A percentile compares a stretch with the other conserved stretches of the same genome.
Conservation (phyloP, 2,797 vertebrate genomes). For the Liasis olivaceus region DNA sequence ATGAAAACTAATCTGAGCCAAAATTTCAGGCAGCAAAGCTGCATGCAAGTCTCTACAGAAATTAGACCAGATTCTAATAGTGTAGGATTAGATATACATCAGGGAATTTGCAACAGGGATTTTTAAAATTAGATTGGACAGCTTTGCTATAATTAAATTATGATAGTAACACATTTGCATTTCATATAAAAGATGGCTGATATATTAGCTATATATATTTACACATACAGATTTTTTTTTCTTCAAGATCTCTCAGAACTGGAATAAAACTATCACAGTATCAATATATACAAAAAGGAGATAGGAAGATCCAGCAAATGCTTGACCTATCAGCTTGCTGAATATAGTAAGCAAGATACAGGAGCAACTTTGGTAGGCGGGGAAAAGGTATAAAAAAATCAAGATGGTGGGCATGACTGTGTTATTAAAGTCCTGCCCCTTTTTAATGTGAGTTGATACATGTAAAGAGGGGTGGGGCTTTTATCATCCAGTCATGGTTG, state of each 20-base stretch:
- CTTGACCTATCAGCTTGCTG: background rate
- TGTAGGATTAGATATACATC: background rate
- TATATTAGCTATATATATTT: background rate
- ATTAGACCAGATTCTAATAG: background rate
- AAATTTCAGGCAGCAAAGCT: background rate
- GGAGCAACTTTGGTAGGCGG: background rate
- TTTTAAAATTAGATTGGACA: background rate
- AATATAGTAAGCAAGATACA: background rate
- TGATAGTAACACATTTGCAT: background rate
- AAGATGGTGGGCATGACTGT: background rate
- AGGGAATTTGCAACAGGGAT: background rate
- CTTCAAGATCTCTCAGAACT: background rate
- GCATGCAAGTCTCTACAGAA: background rate
- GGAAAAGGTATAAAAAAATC: background rate
- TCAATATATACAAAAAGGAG: background rate
- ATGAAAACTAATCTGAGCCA: background rate
- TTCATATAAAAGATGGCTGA: background rate
- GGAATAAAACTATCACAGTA: background rate
- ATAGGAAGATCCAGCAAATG: too few relatives aligned
- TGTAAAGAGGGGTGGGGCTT: background rate
- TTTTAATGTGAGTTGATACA: background rate
- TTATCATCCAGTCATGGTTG: background rate
- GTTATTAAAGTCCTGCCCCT: background rate
- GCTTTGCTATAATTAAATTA: background rate
- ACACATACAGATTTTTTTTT: background rate